A percentile compares a stretch with the other conserved stretches of the same genome.
phyloP scores from a whole-genome alignment of 1,140 invertebrate genomes.

The Patella vulgata region DNA sequence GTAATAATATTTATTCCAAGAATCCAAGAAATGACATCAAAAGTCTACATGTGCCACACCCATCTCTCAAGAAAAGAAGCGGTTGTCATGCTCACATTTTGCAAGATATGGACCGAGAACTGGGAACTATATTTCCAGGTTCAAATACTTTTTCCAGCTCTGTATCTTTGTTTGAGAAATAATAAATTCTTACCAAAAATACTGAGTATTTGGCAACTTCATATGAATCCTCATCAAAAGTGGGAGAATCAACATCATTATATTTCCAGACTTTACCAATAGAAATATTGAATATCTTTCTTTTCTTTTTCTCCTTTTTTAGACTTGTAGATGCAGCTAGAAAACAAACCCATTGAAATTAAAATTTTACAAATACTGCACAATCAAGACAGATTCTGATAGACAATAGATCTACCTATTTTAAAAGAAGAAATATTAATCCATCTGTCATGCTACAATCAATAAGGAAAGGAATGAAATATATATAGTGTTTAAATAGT shows the following conservation, averaged over 20 bases:
- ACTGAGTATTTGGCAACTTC: slow-evolving; percentile 55
- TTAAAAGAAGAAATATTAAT: too few species aligned
- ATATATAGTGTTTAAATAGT: too few species aligned
- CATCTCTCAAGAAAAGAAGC: slow-evolving; percentile 39
- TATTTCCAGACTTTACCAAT: slow-evolving; percentile 44
- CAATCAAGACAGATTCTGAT: too few species aligned
- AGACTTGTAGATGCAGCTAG: slow-evolving; percentile 14
- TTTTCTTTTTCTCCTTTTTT: slow-evolving; percentile 32
- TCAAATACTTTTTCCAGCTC: neutral
- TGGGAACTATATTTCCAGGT: neutral
- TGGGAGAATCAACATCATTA: slow-evolving; percentile 43
- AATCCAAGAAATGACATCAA: too few species aligned
- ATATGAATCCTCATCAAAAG: slow-evolving; percentile 39
- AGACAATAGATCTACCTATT: too few species aligned
- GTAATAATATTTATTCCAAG: too few species aligned
- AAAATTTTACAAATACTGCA: too few species aligned
- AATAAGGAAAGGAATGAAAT: too few species aligned
- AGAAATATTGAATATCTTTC: slow-evolving; percentile 35
- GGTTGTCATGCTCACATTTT: slow-evolving; percentile 21
- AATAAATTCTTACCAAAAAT: slow-evolving; percentile 40
- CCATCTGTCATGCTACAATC: too few species aligned
- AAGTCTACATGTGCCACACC: slow-evolving; percentile 25
- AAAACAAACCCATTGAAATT: too few species aligned
- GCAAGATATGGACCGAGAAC: slow-evolving; percentile 26
- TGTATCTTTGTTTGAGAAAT: too few species aligned